phyloP scores from a whole-genome alignment of 2,888 invertebrate genomes.

The Hydroisotoma schaefferi region DNA sequence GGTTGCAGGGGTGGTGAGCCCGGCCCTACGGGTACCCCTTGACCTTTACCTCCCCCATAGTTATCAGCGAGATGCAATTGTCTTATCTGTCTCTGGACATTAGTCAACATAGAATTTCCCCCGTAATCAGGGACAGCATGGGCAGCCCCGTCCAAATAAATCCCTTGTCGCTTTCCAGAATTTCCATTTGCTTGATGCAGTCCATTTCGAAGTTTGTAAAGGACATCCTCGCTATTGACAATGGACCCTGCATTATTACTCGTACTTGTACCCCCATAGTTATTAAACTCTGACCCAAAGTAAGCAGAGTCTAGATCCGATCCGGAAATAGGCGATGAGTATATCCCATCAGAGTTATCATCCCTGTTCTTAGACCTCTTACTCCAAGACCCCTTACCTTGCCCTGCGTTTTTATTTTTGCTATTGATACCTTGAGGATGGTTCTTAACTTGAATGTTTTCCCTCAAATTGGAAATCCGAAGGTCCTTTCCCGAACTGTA shows the following conservation, averaged over 20 bases:
- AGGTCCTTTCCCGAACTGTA: conserved; percentile 43
- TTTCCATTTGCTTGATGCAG: not conserved
- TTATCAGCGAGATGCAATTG: conserved; percentile 7
- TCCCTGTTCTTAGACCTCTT: conserved; percentile 8
- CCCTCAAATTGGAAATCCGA: conserved; percentile 1
- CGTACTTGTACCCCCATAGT: not conserved
- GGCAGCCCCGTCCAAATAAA: not conserved
- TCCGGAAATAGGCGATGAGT: conserved; percentile 16
- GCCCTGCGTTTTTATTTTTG: conserved; percentile 17
- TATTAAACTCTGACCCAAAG: conserved; percentile 25
- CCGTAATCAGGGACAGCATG: too few species aligned
- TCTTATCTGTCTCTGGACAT: conserved; percentile 7
- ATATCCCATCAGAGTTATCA: conserved; percentile 19
- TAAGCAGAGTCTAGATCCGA: conserved; percentile 46
- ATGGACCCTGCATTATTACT: not conserved
- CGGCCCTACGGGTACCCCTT: conserved; percentile 3
- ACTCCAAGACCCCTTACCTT: not conserved
- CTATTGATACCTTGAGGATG: not conserved
- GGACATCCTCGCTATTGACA: not conserved
- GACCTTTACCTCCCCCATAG: conserved; percentile 5
- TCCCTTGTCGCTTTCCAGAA: not conserved
- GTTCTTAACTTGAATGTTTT: not conserved
- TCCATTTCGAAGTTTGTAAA: not conserved
- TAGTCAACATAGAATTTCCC: too few species aligned
- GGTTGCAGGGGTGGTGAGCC: conserved; percentile 19